Conservation (phyloP, 2,797 vertebrate genomes). For the Pteropus rufus region DNA sequence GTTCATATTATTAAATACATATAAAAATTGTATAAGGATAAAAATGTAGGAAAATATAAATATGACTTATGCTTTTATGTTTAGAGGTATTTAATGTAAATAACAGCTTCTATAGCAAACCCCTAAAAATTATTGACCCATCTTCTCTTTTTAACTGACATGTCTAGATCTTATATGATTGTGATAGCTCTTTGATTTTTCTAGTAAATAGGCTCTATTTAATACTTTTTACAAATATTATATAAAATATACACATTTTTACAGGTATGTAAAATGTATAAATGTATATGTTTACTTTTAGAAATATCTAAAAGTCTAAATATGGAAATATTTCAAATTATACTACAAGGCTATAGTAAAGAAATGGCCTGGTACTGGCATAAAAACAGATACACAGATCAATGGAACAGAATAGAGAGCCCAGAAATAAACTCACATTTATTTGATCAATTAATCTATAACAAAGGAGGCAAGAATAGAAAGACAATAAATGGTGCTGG, state of each 20-base stretch:
- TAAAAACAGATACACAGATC: too few species aligned
- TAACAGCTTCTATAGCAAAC: not conserved
- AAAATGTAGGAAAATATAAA: not conserved
- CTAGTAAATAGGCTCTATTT: not conserved
- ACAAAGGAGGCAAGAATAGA: too few species aligned
- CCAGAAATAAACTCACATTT: too few species aligned
- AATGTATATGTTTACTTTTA: not conserved
- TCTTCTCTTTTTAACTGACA: not conserved
- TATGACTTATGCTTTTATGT: not conserved
- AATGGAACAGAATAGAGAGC: too few species aligned
- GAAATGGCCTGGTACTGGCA: too few species aligned
- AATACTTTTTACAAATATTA: not conserved
- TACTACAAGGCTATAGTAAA: too few species aligned
- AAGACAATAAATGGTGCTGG: too few species aligned
- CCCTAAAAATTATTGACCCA: not conserved
- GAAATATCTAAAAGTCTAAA: not conserved
- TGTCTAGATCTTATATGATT: not conserved
- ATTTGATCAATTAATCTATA: too few species aligned
- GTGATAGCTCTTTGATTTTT: not conserved
- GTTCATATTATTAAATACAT: not conserved
- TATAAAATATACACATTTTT: not conserved
- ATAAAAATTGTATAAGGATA: not conserved
- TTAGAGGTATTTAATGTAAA: not conserved
- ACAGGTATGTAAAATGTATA: too few species aligned
- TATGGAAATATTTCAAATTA: too few species aligned